A percentile compares a stretch with the other conserved stretches of the same genome.
phyloP scores from a whole-genome alignment of 1,140 invertebrate genomes.

The Ceratosolen solmsi region DNA sequence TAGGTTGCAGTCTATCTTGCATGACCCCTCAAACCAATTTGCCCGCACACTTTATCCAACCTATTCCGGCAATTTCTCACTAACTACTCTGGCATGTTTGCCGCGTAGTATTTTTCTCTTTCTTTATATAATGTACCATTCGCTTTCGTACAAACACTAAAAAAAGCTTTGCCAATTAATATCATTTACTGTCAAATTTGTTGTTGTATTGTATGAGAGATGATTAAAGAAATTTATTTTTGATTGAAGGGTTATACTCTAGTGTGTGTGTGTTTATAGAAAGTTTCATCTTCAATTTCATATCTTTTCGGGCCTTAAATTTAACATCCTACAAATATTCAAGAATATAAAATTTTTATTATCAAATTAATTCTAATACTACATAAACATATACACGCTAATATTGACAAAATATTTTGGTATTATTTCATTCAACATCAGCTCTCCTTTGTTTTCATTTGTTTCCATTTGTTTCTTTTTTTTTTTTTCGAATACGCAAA shows the following conservation, averaged over 20 bases:
- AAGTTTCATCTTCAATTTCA: background rate
- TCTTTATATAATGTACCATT: background rate
- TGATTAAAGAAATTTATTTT: background rate
- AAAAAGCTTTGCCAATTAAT: background rate
- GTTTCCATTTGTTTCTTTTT: no score
- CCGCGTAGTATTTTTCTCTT: background rate
- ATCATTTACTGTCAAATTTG: background rate
- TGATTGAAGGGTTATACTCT: no score
- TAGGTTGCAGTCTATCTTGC: background rate
- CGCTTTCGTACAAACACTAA: background rate
- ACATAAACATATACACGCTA: no score
- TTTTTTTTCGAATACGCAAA: no score
- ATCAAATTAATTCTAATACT: no score
- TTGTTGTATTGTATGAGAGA: background rate
- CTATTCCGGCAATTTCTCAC: constrained; percentile 33
- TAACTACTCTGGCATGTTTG: constrained; percentile 21
- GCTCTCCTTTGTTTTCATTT: no score
- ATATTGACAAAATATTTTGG: no score
- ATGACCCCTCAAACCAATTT: constrained; percentile 29
- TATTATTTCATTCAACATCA: no score
- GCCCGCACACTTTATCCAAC: constrained; percentile 5
- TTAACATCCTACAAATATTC: no score
- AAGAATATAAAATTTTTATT: no score
- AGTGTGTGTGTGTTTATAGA: no score
- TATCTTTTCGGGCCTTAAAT: background rate